Evolutionary conservation across 2,888 invertebrate genomes (phyloP), one percentile per base, ranked within the genome.

Genomic region (Lycaena phlaeas): DNA sequence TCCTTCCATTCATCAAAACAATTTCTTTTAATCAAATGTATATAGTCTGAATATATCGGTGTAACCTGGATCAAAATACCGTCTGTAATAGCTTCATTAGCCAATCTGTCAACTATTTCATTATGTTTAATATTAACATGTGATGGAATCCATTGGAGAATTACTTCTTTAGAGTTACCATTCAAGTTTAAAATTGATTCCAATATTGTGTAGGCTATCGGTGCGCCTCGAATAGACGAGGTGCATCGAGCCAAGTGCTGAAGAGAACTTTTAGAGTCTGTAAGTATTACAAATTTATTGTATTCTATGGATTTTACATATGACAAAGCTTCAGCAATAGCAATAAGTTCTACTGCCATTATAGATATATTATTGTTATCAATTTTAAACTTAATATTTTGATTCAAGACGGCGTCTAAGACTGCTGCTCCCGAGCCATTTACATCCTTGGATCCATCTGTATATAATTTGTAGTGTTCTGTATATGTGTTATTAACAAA

Each of bases 211-310:
- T 34, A 34, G 34, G 34, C 34, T 34, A 34, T 34, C 34, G 34
- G 34, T 34, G 22, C 22, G 11, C 34, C 34, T 34, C 22, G 34
- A 12, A 22, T 22, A 12, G 34, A 22, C 34, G 34, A 34, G 12
- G 34, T 34, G 22, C 34, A 34, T 22, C 34, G 34, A 34, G 34
- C 34, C 34, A n/a, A n/a, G n/a, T n/a, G n/a, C n/a, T n/a, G n/a
- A n/a, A n/a, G n/a, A n/a, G n/a, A n/a, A n/a, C n/a, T 22, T 22
- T 22, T 34, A 2, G 34, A 34, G 7, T 34, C 34, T 2, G 28
- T 14, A 28, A 28, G 14, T 14, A 28, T 28, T 9, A 28, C 28
- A 28, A 28, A 28, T 14, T 28, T 28, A 12, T 11, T 14, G 4
- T 28, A 12, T 12, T 28, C 14, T 28, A 28, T 28, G 3, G 28